A percentile compares a stretch with the other conserved stretches of the same genome.
phyloP scores from a whole-genome alignment of 2,888 invertebrate genomes.

The Acronicta alni region DNA sequence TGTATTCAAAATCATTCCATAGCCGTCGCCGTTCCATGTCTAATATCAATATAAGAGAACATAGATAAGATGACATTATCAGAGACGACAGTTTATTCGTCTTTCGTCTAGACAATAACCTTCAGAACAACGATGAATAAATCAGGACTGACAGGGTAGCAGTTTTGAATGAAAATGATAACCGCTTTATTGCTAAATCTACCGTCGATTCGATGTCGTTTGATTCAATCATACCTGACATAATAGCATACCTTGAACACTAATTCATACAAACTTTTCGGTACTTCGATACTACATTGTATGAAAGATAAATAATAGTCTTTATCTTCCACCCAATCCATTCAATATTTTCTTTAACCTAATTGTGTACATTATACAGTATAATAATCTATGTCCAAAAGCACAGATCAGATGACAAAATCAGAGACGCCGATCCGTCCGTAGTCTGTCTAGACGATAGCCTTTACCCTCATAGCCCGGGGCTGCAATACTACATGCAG shows the following conservation, averaged over 20 bases:
- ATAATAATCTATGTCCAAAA: constrained; percentile 24
- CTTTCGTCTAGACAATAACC: constrained; percentile 3
- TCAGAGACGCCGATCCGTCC: constrained; percentile 24
- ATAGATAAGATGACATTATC: constrained; percentile 5
- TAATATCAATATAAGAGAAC: neutral
- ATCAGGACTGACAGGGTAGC: too few relatives aligned
- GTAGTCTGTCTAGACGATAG: constrained; percentile 32
- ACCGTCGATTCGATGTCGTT: too few relatives aligned
- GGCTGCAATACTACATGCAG: constrained; percentile 52
- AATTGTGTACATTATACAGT: constrained; percentile 1
- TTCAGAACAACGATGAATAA: neutral
- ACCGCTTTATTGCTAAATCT: neutral
- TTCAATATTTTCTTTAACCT: constrained; percentile 1
- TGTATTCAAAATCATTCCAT: neutral
- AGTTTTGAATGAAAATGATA: neutral
- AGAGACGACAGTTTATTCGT: neutral
- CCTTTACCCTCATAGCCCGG: constrained; percentile 25
- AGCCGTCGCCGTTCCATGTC: neutral
- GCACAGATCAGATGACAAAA: constrained; percentile 33
- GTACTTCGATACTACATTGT: too few relatives aligned
- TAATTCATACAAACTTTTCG: neutral
- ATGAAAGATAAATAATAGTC: too few relatives aligned
- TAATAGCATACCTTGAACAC: too few relatives aligned
- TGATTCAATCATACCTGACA: too few relatives aligned
- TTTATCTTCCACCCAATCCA: neutral